Conservation (phyloP, 23 tunicate genomes). For the Ciona savignyi region DNA sequence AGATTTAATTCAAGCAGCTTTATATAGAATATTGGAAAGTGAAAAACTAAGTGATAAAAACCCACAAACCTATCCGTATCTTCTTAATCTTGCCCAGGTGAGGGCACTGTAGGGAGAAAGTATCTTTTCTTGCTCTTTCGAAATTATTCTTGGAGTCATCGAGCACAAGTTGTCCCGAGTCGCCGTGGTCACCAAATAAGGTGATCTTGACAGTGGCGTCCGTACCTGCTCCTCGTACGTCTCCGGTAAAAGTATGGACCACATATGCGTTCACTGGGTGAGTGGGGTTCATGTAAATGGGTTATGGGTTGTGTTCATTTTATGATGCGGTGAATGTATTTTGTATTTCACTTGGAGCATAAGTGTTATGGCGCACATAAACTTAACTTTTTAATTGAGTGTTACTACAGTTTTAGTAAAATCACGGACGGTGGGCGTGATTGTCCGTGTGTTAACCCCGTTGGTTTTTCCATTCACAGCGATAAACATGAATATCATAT, state of each 20-base stretch:
- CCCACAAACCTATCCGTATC: conserved; percentile 77
- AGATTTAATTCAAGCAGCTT: no score
- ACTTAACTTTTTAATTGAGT: no score
- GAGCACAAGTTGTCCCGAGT: conserved; percentile 71
- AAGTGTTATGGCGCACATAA: no score
- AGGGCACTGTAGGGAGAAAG: conserved; percentile 64
- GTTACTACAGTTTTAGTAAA: no score
- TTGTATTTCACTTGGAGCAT: no score
- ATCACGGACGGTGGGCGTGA: no score
- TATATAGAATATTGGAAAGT: no score
- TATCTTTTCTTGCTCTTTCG: conserved; percentile 76
- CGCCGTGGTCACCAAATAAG: conserved; percentile 85
- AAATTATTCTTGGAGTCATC: conserved; percentile 76
- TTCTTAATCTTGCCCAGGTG: conserved; percentile 81
- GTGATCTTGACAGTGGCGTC: conserved; percentile 84
- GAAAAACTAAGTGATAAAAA: no score
- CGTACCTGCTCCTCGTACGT: conserved; percentile 81
- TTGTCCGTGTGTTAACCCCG: no score
- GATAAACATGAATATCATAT: no score
- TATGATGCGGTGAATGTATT: no score
- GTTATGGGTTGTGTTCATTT: conserved; percentile 42
- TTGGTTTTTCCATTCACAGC: no score
- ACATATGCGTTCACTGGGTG: conserved; percentile 62
- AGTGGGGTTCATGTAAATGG: conserved; percentile 20
- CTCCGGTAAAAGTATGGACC: conserved; percentile 80